These are phyloP conservation scores for Euplexia lucipara DNA, from an alignment of 2,888 invertebrate genomes.

Conservation along the genomic window DNA sequence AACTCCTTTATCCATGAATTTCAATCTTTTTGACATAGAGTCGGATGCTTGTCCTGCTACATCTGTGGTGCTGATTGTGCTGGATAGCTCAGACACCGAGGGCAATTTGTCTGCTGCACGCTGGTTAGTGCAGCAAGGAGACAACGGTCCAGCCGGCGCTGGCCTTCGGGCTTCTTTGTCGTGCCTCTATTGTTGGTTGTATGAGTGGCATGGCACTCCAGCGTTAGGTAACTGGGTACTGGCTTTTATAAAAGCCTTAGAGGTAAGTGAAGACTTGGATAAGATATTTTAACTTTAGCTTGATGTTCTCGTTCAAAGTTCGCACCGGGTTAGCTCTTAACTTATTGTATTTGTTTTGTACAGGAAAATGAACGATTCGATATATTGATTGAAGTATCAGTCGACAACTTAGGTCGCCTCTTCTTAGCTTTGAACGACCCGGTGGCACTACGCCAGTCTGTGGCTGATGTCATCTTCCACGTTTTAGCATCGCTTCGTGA, in stretches of 20 bases:
- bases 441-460: constrained; percentile 87
- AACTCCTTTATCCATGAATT: too few species aligned
- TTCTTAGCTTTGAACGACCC: constrained; percentile 91
- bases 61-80: constrained; percentile 91
- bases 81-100: constrained; percentile 83
- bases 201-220: constrained; percentile 91
- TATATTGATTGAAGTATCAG: constrained; percentile 91
- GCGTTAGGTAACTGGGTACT: constrained; percentile 93
- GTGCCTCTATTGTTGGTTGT: constrained; percentile 93
- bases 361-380: constrained; percentile 89
- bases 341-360: constrained; percentile 12
- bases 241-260: constrained; percentile 92
- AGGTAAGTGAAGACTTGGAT: constrained; percentile 74
- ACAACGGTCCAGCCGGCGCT: constrained; percentile 83
- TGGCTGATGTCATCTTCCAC: constrained; percentile 92
- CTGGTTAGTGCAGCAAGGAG: constrained; percentile 83
- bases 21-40: constrained; percentile 68
- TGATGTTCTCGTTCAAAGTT: not conserved
- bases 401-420: constrained; percentile 91
- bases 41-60: constrained; percentile 91
- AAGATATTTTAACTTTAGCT: not conserved
- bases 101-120: constrained; percentile 77
- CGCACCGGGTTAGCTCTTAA: not conserved
- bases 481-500: constrained; percentile 92
- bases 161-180: constrained; percentile 92